Evolutionary conservation across 2,113 vertebrate species (phyloP).

Genomic region (Labeo rohita): DNA sequence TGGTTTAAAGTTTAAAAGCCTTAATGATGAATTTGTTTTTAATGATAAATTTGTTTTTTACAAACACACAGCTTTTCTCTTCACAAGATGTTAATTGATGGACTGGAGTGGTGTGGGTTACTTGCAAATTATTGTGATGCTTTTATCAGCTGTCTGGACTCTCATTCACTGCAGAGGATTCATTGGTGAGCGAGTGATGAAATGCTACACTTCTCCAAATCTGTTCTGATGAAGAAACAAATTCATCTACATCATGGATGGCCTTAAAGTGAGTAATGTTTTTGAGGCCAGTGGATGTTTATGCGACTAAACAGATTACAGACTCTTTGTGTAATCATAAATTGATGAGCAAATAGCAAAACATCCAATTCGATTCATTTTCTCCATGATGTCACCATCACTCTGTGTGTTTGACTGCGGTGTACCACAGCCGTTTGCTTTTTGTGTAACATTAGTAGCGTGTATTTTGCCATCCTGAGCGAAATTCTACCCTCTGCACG

Average conservation of each 20-base stretch:
- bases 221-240: neutral
- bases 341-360: neutral
- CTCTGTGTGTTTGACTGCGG: neutral
- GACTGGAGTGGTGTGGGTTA: neutral
- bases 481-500: neutral
- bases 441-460: slow-evolving; percentile 1
- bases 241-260: neutral
- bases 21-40: no score
- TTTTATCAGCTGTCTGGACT: neutral
- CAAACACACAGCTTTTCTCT: neutral
- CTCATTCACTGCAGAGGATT: neutral
- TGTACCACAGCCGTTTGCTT: neutral
- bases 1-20: no score
- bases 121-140: neutral
- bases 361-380: neutral
- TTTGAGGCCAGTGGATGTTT: neutral
- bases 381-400: neutral
- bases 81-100: neutral
- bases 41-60: no score
- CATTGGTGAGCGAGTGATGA: neutral
- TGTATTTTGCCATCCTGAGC: neutral
- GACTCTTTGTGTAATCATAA: neutral
- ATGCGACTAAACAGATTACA: neutral
- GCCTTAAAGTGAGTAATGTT: neutral
- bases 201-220: no score